Evolutionary conservation across 2,888 invertebrate species (phyloP), one percentile per base, ranked within the genome.

Genomic region (Cephonodes hylas): DNA sequence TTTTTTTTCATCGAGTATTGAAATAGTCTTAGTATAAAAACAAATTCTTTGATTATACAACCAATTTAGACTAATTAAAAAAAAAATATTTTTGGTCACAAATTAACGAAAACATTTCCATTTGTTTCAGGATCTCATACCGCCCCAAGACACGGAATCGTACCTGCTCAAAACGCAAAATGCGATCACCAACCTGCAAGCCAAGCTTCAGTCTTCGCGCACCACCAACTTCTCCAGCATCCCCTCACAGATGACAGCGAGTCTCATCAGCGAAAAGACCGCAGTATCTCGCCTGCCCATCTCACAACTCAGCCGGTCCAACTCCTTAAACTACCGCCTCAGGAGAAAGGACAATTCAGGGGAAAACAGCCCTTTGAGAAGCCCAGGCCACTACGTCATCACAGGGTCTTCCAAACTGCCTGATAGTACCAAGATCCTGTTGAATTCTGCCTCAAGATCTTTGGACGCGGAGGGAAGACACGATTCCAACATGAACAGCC

Each of bases 161-260:
- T 94, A 94, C 68, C 84, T 94, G 13, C 86, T 93, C 42, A 94
- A 93, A 72, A 94, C 94, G 0, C 94, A 94, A 74, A 94, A 93
- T 70, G 94, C 93, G 0, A 94, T 95, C 71, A 93, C 93, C 38
- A 93, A 93, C 67, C 86, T 95, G 22, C 94, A 94, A 83, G 94
- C 94, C 42, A 93, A 94, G 65, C 85, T 94, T 13, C 88, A 91
- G 56, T 85, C 91, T 1, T 86, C 89, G 0, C 79, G 83, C 46
- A 83, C 82, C 7, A 84, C 65, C 66, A 85, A 84, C 66, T 79
- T 83, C 66, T 71, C 75, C 58, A 81, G 77, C 77, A 85, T 86
- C 68, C 86, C 90, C 2, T 76, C 85, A 2, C 85, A 82, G 72
- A 87, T 90, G 42, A 91, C 90, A 67, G 88, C 90, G 27, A 89